phyloP scores from a whole-genome alignment of 2,113 vertebrate genomes.

The Puffinus mauretanicus region DNA sequence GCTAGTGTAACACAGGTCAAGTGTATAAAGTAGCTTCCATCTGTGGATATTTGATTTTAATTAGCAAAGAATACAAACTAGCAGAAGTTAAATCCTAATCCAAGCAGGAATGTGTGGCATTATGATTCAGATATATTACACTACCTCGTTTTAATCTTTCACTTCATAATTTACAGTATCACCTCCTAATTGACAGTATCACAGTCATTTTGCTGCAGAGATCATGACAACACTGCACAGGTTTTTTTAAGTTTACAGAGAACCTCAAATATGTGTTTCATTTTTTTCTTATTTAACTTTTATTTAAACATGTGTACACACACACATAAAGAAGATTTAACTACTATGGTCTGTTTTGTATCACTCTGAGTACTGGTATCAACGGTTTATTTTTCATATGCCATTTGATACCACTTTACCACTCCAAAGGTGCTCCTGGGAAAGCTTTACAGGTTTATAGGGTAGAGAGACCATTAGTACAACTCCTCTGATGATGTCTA shows the following conservation, averaged over 20 bases:
- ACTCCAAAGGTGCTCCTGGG: not conserved
- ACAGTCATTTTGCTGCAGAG: not conserved
- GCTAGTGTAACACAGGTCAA: constrained; percentile 9
- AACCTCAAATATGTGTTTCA: not conserved
- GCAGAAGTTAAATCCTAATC: constrained; percentile 17
- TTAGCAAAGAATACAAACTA: constrained; percentile 24
- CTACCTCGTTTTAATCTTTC: not conserved
- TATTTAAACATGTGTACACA: not conserved
- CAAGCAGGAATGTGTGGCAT: not conserved
- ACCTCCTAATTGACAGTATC: not conserved
- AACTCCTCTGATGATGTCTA: not conserved
- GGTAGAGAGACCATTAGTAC: not conserved
- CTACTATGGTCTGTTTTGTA: not conserved
- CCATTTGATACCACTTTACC: not conserved
- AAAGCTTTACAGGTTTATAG: not conserved
- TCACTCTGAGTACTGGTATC: not conserved
- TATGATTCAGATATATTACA: not conserved
- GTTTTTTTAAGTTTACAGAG: not conserved
- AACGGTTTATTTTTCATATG: not conserved
- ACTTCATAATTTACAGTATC: not conserved
- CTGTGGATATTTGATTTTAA: constrained; percentile 53
- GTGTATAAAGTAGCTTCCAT: constrained; percentile 13
- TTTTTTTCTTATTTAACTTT: not conserved
- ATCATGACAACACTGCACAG: not conserved
- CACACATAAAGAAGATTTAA: not conserved